Evolutionary conservation across 2,113 vertebrate genomes (phyloP).

Genomic region (Pampusana beccarii): DNA sequence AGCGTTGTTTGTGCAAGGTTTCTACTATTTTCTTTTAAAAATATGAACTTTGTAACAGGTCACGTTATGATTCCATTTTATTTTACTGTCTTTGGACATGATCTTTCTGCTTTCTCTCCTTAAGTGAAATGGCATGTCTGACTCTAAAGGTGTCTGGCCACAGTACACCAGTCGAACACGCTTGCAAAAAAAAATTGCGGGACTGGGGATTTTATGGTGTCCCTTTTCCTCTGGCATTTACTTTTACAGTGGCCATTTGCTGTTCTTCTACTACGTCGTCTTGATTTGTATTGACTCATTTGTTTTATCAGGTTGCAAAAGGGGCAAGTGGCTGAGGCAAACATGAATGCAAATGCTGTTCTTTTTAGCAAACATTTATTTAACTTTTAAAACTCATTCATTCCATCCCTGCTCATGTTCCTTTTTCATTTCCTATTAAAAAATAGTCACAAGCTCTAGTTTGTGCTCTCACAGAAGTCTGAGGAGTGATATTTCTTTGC

Average conservation of each 20-base stretch:
- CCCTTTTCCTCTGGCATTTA: constrained; percentile 21
- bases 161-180: not conserved
- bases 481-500: not conserved
- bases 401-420: not conserved
- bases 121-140: not conserved
- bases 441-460: not conserved
- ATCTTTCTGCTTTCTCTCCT: not conserved
- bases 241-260: constrained; percentile 60
- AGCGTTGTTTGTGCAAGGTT: not conserved
- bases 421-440: not conserved
- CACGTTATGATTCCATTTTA: not conserved
- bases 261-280: constrained; percentile 2
- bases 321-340: not conserved
- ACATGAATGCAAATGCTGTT: not conserved
- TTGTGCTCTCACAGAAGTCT: not conserved
- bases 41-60: not conserved
- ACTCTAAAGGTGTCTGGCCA: constrained; percentile 8
- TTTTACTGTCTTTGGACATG: not conserved
- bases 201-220: not conserved
- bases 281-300: constrained; percentile 32
- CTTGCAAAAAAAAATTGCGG: not conserved
- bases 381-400: not conserved
- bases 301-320: constrained; percentile 40
- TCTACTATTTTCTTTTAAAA: not conserved
- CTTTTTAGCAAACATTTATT: not conserved